phyloP scores from a whole-genome alignment of 2,797 vertebrate genomes.

The Typhlichthys subterraneus region DNA sequence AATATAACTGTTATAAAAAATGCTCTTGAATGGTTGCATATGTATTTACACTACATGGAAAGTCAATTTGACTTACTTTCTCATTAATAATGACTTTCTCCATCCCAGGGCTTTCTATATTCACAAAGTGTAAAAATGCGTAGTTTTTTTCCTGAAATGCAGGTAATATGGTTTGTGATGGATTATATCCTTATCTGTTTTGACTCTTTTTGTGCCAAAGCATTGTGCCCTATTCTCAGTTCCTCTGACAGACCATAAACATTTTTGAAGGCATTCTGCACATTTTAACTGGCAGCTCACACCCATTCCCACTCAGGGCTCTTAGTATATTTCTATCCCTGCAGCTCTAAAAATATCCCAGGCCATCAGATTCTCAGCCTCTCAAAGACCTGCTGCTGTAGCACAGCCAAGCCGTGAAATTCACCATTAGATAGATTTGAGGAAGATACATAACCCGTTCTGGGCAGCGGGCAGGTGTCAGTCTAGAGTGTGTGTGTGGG shows the following conservation, averaged over 20 bases:
- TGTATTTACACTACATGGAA: slow-evolving; percentile 74
- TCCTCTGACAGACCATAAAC: slow-evolving; percentile 55
- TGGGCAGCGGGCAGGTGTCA: slow-evolving; percentile 1
- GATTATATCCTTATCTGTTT: slow-evolving; percentile 68
- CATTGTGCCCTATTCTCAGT: slow-evolving; percentile 44
- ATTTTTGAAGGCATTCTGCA: slow-evolving; percentile 59
- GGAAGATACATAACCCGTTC: slow-evolving; percentile 59
- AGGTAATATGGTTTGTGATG: slow-evolving; percentile 60
- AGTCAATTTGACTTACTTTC: slow-evolving; percentile 67
- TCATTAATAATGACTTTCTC: slow-evolving; percentile 70
- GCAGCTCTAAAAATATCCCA: slow-evolving; percentile 74
- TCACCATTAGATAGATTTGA: slow-evolving; percentile 61
- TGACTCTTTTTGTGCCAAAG: slow-evolving; percentile 55
- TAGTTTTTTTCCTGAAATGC: slow-evolving; percentile 57
- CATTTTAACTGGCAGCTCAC: slow-evolving; percentile 55
- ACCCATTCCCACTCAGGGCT: slow-evolving; percentile 32
- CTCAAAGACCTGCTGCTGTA: slow-evolving; percentile 39
- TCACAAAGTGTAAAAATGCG: slow-evolving; percentile 64
- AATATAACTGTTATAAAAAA: slow-evolving; percentile 26
- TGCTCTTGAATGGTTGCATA: slow-evolving; percentile 38
- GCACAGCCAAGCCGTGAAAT: slow-evolving; percentile 44
- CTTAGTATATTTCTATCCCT: slow-evolving; percentile 52
- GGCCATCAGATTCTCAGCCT: slow-evolving; percentile 55
- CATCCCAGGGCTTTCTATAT: slow-evolving; percentile 27
- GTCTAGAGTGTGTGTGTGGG: slow-evolving; percentile 8